Percentiles rank a stretch among this genome's conserved stretches.
Evolutionary conservation across 2,797 vertebrate species (phyloP).

Genomic region (Pyrocephalus nanus): DNA sequence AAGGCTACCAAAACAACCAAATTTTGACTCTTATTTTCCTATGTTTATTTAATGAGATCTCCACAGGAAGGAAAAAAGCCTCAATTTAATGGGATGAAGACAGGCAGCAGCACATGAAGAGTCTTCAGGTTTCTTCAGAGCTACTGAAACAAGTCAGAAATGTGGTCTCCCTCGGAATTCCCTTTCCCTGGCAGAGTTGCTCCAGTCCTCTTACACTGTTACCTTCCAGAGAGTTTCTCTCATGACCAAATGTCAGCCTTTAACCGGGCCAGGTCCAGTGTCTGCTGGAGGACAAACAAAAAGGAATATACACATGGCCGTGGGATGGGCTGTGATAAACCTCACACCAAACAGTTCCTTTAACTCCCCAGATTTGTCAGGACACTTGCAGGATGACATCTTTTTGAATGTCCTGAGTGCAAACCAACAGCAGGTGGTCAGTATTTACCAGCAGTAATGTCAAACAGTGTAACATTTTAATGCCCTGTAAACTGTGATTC

Average conservation of each 20-base stretch:
- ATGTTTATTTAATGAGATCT: not conserved
- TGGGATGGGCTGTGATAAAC: not conserved
- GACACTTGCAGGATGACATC: not conserved
- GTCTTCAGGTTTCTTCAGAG: not conserved
- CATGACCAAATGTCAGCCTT: not conserved
- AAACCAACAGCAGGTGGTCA: not conserved
- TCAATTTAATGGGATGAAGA: not conserved
- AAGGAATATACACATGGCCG: fast-evolving
- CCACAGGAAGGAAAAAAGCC: not conserved
- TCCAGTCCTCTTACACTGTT: not conserved
- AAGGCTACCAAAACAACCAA: not conserved
- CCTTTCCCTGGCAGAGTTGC: no score
- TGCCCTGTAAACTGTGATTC: not conserved
- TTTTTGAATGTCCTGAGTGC: not conserved
- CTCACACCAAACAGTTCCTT: not conserved
- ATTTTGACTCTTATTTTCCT: not conserved
- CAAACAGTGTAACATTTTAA: not conserved
- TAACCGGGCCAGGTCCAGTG: not conserved
- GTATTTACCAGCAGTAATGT: not conserved
- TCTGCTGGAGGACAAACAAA: not conserved
- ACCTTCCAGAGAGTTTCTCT: not conserved
- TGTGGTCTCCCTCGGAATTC: not conserved
- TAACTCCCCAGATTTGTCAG: fast-evolving
- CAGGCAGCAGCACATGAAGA: fast-evolving
- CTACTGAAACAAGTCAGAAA: not conserved